Evolutionary conservation across 2,113 vertebrate genomes (phyloP).

Genomic region (Nycticryphes semicollaris): DNA sequence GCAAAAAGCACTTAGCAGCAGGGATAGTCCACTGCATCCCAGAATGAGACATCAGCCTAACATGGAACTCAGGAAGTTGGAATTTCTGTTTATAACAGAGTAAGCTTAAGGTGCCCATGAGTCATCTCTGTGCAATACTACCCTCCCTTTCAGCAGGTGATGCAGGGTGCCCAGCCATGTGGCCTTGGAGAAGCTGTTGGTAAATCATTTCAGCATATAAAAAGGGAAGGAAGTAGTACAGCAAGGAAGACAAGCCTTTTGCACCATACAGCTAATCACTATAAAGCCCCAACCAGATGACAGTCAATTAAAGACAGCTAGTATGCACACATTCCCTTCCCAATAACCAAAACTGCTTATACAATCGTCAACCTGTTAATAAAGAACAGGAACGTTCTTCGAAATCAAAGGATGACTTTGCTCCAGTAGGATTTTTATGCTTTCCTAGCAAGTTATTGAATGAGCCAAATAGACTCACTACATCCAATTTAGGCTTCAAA

Average conservation of each 20-base stretch:
- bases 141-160: neutral
- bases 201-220: neutral
- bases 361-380: neutral
- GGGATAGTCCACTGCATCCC: neutral
- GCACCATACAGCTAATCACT: neutral
- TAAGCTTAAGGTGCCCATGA: neutral
- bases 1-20: neutral
- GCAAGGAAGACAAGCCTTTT: neutral
- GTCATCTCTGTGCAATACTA: neutral
- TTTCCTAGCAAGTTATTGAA: neutral
- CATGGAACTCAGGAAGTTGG: neutral
- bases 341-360: neutral
- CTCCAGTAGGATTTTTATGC: neutral
- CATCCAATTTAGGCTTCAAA: slow-evolving; percentile 5
- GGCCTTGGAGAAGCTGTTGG: neutral
- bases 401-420: neutral
- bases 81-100: neutral
- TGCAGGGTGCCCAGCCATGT: neutral
- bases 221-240: rapidly evolving
- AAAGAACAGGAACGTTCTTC: neutral
- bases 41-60: neutral
- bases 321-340: neutral
- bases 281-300: neutral
- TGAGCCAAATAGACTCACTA: slow-evolving; percentile 10
- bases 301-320: neutral